Evolutionary conservation across 2,888 invertebrate genomes (phyloP), one percentile per base, ranked within the genome.

Genomic region (Spicauda simplicius): DNA sequence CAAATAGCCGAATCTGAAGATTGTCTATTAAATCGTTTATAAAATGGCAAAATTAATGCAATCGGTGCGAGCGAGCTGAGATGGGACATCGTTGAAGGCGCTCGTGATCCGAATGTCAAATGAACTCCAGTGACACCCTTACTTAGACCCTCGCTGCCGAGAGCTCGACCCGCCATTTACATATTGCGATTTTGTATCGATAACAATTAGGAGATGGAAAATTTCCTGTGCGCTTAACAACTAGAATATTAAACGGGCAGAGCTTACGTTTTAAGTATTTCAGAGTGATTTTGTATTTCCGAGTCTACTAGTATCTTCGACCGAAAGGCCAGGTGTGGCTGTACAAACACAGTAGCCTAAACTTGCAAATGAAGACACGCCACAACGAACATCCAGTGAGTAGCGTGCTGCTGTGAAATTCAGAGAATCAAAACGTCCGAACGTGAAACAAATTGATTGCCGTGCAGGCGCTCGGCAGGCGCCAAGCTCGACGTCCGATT

Each of bases 21-120:
- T 87, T 87, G 87, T 88, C 87, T 86, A 89, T 91, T 90, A 91
- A 91, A 91, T 88, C 88, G 90, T 87, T 91, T 88, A 89, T 88
- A 90, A 91, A 91, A 91, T 87, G 88, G 88, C 84, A 84, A 88
- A 91, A 91, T 91, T 91, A 93, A 92, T 91, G 91, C 90, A 90
- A 91, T 91, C 88, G 88, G 86, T 83, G 85, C 80, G 81, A 88
- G 90, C 80, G 85, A 86, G 85, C 86, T 81, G 88, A 87, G 87
- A 91, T 88, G 91, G 90, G 88, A 88, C 93, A 88, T 88, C 90
- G 90, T 91, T 90, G 83, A 84, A 81, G 81, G 81, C 83, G 86
- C 79, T 86, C 92, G 92, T 92, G 93, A 84, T 82, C 77, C 80
- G 93, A 89, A 92, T 92, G 87, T 84, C 79, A 84, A 90, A 89